These are phyloP conservation scores for Natator depressus DNA, from an alignment of 2,113 vertebrate species.

Conservation along the genomic window DNA sequence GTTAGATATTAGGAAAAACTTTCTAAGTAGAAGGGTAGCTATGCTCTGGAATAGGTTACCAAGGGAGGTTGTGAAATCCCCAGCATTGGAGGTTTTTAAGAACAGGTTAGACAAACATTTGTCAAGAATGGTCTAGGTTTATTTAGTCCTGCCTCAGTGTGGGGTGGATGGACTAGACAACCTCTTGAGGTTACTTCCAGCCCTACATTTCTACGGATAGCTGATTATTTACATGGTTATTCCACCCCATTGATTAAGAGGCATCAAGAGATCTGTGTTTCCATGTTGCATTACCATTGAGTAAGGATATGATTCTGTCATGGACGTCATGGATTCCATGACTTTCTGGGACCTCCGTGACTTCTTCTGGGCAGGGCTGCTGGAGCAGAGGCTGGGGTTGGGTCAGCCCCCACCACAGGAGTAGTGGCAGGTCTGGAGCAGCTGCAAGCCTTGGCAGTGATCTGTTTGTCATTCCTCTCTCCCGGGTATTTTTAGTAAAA, in stretches of 20 bases:
- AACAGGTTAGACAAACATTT: neutral
- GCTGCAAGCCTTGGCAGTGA: too few relatives aligned
- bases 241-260: neutral
- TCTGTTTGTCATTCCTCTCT: too few relatives aligned
- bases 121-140: neutral
- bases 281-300: neutral
- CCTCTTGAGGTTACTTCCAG: neutral
- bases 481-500: too few relatives aligned
- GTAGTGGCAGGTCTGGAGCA: too few relatives aligned
- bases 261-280: neutral
- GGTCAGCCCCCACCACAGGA: too few relatives aligned
- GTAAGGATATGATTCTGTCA: too few relatives aligned
- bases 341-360: too few relatives aligned
- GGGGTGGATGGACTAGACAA: neutral
- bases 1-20: neutral
- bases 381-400: too few relatives aligned
- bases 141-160: neutral
- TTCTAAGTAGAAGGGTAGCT: neutral
- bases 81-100: neutral
- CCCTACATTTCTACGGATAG: neutral
- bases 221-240: neutral
- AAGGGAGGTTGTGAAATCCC: neutral
- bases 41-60: neutral
- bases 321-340: too few relatives aligned
- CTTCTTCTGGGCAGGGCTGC: too few relatives aligned